These are phyloP conservation scores for Chelonus formosanus DNA, from an alignment of 2,888 invertebrate genomes.

Conservation along the genomic window DNA sequence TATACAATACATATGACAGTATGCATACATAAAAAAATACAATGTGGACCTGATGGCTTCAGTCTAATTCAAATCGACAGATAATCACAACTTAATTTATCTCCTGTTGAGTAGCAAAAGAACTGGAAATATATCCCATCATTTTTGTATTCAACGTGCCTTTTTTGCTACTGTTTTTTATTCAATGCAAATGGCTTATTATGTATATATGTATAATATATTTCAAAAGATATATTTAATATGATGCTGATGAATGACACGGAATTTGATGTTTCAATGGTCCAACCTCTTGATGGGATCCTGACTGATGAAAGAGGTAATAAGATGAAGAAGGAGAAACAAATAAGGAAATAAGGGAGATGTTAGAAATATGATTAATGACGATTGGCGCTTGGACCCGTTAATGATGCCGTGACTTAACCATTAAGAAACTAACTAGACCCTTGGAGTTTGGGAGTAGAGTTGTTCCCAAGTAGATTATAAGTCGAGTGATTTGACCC, in stretches of 20 bases:
- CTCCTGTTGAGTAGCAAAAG: no score
- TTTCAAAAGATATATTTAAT: conserved; percentile 8
- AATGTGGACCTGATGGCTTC: no score
- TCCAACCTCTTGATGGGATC: not conserved
- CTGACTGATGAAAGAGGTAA: conserved; percentile 24
- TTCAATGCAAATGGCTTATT: not conserved
- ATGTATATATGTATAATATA: conserved; percentile 26
- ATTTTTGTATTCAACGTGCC: no score
- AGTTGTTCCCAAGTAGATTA: conserved; percentile 15
- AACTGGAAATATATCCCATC: no score
- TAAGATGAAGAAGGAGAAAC: conserved; percentile 27
- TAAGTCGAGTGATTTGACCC: conserved; percentile 32
- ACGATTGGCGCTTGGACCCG: conserved; percentile 53
- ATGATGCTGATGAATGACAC: conserved; percentile 26
- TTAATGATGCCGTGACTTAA: conserved; percentile 63
- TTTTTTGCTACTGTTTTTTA: no score
- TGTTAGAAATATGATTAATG: conserved; percentile 60
- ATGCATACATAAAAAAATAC: no score
- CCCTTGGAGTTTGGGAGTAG: conserved; percentile 31
- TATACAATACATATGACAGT: no score
- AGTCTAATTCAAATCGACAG: no score
- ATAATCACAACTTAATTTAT: no score
- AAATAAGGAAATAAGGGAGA: conserved; percentile 32
- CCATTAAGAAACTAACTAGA: conserved; percentile 59
- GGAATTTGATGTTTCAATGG: conserved; percentile 34